Conservation (phyloP, 2,888 invertebrate species). For the Melieria crassipennis region DNA sequence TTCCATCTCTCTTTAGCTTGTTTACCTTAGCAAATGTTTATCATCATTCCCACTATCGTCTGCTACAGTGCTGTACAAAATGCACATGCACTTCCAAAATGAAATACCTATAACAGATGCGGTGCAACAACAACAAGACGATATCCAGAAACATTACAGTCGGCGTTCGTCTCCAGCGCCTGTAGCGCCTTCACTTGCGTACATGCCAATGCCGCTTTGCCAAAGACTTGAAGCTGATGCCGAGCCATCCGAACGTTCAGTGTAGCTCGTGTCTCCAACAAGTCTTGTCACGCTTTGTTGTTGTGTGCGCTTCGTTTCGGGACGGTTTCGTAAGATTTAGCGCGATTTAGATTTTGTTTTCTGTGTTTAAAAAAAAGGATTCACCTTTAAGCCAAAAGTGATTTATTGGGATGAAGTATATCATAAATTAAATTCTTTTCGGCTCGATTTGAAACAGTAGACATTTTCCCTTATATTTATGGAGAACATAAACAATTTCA, state of each 20-base stretch:
- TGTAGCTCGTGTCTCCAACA: constrained; percentile 66
- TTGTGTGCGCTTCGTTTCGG: not conserved
- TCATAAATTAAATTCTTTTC: not conserved
- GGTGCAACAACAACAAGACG: not conserved
- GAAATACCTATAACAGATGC: not conserved
- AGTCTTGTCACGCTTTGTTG: constrained; percentile 60
- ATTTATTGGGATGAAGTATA: not conserved
- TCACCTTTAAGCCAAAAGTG: not conserved
- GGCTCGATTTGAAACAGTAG: not conserved
- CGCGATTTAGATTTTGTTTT: not conserved
- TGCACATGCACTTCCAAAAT: not conserved
- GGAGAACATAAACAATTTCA: too few species aligned
- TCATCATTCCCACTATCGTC: not conserved
- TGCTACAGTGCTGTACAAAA: constrained; percentile 13
- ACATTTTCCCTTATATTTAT: not conserved
- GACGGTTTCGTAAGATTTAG: constrained; percentile 14
- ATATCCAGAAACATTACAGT: not conserved
- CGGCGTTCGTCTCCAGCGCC: not conserved
- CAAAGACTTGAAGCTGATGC: constrained; percentile 59
- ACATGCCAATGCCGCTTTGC: constrained; percentile 13
- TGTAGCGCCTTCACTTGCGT: not conserved
- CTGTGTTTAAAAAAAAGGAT: not conserved
- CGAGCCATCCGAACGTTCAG: constrained; percentile 61
- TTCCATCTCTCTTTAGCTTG: not conserved
- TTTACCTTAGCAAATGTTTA: not conserved